These are phyloP conservation scores for Apogon talboti DNA, from an alignment of 2,797 vertebrate species.

Conservation along the genomic window DNA sequence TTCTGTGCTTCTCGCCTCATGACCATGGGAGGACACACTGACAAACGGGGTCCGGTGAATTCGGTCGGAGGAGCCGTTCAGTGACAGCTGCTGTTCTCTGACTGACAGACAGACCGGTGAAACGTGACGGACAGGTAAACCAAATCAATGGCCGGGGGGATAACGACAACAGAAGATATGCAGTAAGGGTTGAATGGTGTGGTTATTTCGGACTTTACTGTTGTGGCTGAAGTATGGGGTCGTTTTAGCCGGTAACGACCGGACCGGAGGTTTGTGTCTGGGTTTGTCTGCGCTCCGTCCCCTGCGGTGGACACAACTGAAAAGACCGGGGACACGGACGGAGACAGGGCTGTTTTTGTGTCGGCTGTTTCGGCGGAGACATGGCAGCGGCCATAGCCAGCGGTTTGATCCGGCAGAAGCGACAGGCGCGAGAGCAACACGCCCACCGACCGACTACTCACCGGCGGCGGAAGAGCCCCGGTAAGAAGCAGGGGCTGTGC, in stretches of 20 bases:
- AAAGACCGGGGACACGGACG: conserved; percentile 67
- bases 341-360: conserved; percentile 53
- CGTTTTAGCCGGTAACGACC: conserved; percentile 53
- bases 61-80: conserved; percentile 43
- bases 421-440: conserved; percentile 94
- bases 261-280: conserved; percentile 59
- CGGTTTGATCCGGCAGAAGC: conserved; percentile 96
- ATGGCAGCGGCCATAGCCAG: conserved; percentile 97
- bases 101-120: conserved; percentile 64
- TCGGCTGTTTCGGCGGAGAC: conserved; percentile 72
- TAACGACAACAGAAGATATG: conserved; percentile 26
- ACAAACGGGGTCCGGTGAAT: conserved; percentile 11
- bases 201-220: conserved; percentile 49
- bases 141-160: conserved; percentile 41
- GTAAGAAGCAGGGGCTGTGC: conserved; percentile 92
- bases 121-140: conserved; percentile 77
- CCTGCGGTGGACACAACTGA: conserved; percentile 67
- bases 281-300: conserved; percentile 67
- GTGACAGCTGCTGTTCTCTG: conserved; percentile 59
- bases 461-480: conserved; percentile 94
- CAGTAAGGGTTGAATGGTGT: conserved; percentile 22
- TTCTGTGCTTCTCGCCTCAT: background rate
- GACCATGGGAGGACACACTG: conserved; percentile 47
- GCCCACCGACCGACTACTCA: conserved; percentile 90
- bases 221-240: conserved; percentile 58